These are phyloP conservation scores for Macrobrachium nipponense DNA, from an alignment of 1,140 invertebrate genomes.

Conservation along the genomic window DNA sequence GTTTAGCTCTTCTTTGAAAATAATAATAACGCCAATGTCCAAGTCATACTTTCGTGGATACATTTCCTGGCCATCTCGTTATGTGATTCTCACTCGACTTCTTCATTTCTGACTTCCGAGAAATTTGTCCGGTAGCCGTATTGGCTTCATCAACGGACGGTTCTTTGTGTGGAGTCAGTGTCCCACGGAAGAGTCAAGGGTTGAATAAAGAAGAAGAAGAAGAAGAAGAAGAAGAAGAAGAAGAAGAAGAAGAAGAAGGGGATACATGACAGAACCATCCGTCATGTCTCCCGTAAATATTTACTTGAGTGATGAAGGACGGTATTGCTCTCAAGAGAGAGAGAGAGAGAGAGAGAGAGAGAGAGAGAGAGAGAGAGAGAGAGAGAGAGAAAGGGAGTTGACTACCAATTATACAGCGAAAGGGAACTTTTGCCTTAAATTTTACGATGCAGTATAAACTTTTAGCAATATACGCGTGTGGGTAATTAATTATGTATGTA, in stretches of 20 bases:
- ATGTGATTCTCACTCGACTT: too few relatives aligned
- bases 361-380: conserved; percentile 28
- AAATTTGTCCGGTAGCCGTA: too few relatives aligned
- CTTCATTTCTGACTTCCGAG: too few relatives aligned
- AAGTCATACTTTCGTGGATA: too few relatives aligned
- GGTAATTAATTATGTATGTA: neutral
- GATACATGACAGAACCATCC: neutral
- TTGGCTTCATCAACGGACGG: too few relatives aligned
- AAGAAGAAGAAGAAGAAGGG: neutral
- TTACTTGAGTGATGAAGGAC: neutral
- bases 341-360: conserved; percentile 40
- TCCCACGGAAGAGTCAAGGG: neutral
- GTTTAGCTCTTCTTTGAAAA: too few relatives aligned
- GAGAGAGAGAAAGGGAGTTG: conserved; percentile 21
- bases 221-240: conserved; percentile 3
- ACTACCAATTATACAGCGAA: neutral
- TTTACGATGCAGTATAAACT: too few relatives aligned
- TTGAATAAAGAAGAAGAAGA: neutral
- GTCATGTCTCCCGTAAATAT: too few relatives aligned
- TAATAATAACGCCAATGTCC: too few relatives aligned
- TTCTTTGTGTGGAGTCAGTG: neutral
- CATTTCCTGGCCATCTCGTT: too few relatives aligned
- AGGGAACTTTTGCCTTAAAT: too few relatives aligned
- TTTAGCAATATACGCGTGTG: neutral
- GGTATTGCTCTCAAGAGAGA: conserved; percentile 9